Conservation (phyloP, 2,113 vertebrate genomes). For the Plecotus auritus region DNA sequence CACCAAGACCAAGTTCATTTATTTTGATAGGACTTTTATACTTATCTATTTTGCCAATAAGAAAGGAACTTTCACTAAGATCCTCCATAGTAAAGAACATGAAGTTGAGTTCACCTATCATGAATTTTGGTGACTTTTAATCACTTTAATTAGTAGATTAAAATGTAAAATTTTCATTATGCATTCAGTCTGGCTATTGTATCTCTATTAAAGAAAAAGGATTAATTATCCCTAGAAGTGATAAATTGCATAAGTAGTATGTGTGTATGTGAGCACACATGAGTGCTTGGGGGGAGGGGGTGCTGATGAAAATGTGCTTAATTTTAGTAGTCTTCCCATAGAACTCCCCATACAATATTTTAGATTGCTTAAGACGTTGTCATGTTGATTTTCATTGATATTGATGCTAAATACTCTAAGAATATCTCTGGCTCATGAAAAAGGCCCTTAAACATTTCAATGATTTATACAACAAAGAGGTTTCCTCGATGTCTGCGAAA, state of each 20-base stretch:
- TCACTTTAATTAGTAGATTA: slow-evolving; percentile 25
- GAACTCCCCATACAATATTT: slow-evolving; percentile 66
- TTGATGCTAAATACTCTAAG: slow-evolving; percentile 81
- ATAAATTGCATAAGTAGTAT: slow-evolving; percentile 62
- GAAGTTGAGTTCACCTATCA: background rate
- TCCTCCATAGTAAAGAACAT: background rate
- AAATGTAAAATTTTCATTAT: slow-evolving; percentile 65
- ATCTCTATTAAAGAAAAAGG: slow-evolving; percentile 75
- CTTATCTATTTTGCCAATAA: background rate
- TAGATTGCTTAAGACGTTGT: slow-evolving; percentile 76
- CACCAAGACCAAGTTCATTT: background rate
- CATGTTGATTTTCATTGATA: slow-evolving; percentile 81
- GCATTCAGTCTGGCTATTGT: slow-evolving; percentile 20
- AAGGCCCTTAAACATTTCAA: slow-evolving; percentile 76
- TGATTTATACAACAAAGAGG: slow-evolving; percentile 83
- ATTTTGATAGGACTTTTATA: background rate
- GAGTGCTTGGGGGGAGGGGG: too few species aligned
- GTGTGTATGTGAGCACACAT: background rate
- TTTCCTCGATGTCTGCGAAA: slow-evolving; percentile 75
- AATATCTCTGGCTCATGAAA: slow-evolving; percentile 79
- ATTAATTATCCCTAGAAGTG: slow-evolving; percentile 72
- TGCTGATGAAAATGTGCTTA: slow-evolving; percentile 67
- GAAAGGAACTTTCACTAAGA: background rate
- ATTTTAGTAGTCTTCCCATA: slow-evolving; percentile 78
- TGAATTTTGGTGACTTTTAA: background rate